Base-by-base conservation (phyloP, 37 sponge, comb jelly and placozoan genomes). In the Dysidea cf. avara region DNA sequence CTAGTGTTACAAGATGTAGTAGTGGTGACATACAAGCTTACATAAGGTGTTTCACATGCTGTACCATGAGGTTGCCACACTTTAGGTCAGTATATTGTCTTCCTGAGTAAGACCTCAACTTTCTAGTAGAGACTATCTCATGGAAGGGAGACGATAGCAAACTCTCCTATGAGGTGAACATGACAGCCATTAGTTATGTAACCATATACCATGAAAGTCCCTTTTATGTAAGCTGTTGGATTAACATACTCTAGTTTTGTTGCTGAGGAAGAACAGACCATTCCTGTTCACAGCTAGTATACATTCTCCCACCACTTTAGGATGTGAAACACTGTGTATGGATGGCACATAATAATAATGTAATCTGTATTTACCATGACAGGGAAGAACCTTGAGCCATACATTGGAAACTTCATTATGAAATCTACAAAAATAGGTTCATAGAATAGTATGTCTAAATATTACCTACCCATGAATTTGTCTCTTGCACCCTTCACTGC, bases 1-100 rank as follows among this genome's bases (percentile, higher is more conserved):
- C 47, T 18, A 34, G n/a, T 18, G 18, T 49, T 2, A 53, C 30
- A 12, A 18, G 1, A 7, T 7, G 14, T 11, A 6, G 0, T 5
- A 25, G 29, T 7, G 38, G 6, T 9, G 9, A 5, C 5, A 9
- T 43, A 9, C 9, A 12, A 35, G 37, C 86, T 71, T 48, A 85
- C 86, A 39, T 72, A 72, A 5, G 77, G 89, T 49, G 89, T 88
- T 37, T 88, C 83, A 66, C 76, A 17, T 68, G 71, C 36, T 83
- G 83, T 24, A 65, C 35, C 89, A 88, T 77, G 56, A 88, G 63
- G 36, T 77, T 83, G 51, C 89, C 89, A 67, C 72, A 83, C 53
- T 83, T 88, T 53, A 88, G 70, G 56, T 88, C 89, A 43, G 77
- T 60, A 34, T 59, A 88, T 65, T 83, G 83, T 35, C 67, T 71